Conservation (phyloP, 1,140 invertebrate genomes). For the Cotesia typhae region DNA sequence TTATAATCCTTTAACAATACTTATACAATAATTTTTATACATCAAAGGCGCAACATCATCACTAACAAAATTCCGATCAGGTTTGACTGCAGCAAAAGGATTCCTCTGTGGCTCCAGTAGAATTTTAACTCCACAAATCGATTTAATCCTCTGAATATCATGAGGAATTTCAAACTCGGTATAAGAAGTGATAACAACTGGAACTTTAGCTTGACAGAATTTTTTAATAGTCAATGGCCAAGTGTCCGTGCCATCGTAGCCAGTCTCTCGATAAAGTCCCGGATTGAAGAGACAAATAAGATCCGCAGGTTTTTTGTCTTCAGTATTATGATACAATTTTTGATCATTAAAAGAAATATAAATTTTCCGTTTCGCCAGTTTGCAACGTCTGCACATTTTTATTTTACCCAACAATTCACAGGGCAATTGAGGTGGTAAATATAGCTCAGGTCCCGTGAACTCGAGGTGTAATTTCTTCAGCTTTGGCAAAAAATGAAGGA, state of each 20-base stretch:
- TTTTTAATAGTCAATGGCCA: slow-evolving; percentile 72
- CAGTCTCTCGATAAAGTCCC: slow-evolving; percentile 73
- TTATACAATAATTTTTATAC: slow-evolving; percentile 76
- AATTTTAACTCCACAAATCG: slow-evolving; percentile 61
- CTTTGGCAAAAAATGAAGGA: slow-evolving; percentile 71
- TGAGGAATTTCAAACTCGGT: slow-evolving; percentile 71
- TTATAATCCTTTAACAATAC: slow-evolving; percentile 55
- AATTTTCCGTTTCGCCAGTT: slow-evolving; percentile 58
- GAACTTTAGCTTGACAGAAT: slow-evolving; percentile 64
- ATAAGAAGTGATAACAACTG: slow-evolving; percentile 73
- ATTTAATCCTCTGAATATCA: slow-evolving; percentile 68
- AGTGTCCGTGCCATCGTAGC: slow-evolving; percentile 69
- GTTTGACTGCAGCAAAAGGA: slow-evolving; percentile 73
- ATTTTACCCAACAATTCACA: slow-evolving; percentile 64
- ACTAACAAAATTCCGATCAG: slow-evolving; percentile 78
- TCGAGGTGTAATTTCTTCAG: slow-evolving; percentile 68
- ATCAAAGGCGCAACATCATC: slow-evolving; percentile 75
- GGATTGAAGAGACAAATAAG: slow-evolving; percentile 77
- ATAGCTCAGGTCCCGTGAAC: slow-evolving; percentile 73
- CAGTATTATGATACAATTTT: slow-evolving; percentile 71
- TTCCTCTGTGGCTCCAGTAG: slow-evolving; percentile 68
- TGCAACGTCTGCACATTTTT: slow-evolving; percentile 66
- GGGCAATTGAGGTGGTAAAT: slow-evolving; percentile 65
- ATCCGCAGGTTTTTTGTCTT: slow-evolving; percentile 63
- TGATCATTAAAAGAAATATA: slow-evolving; percentile 67